Evolutionary conservation across 2,888 invertebrate species (phyloP), one percentile per base, ranked within the genome.

Genomic region (Euplagia quadripunctaria): DNA sequence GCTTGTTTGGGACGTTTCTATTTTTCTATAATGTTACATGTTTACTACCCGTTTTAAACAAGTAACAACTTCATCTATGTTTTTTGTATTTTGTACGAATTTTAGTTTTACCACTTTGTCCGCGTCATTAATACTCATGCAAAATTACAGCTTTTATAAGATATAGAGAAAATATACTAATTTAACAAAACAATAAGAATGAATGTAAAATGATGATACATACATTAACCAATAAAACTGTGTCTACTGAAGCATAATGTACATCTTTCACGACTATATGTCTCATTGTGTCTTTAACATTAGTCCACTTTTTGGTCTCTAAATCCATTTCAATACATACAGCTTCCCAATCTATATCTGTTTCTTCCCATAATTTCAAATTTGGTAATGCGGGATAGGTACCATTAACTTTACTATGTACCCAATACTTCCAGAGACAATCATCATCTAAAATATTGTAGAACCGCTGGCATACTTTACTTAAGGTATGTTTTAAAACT

Each of bases 291-390:
- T 93, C 88, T 8, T 92, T 88, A 6, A 92, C 88, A 88, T 96
- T 90, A 9, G 87, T 90, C 97, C 97, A 97, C 79, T 96, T 92
- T 68, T 93, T 92, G 78, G 90, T 91, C 81, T 97, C 96, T 74
- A 96, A 95, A 85, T 97, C 97, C 87, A 97, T 95, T 77, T 96
- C 96, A 64, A 97, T 94, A 89, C 97, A 97, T 0, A 97, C 94
- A 68, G 93, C 90, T 83, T 96, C 96, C 97, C 97, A 97, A 83
- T 96, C 94, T 31, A 96, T 83, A 73, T 93, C 92, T 70, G 90
- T 89, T 46, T 95, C 92, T 64, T 96, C 92, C 86, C 89, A 92
- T 79, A 89, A 79, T 66, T 91, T 89, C 65, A 94, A 85, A 76
- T 93, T 82, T n/a, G 92, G 93, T 65, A 96, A 85, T 63, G 92